Conservation (phyloP, 2,888 invertebrate genomes). For the Andricus curvator region DNA sequence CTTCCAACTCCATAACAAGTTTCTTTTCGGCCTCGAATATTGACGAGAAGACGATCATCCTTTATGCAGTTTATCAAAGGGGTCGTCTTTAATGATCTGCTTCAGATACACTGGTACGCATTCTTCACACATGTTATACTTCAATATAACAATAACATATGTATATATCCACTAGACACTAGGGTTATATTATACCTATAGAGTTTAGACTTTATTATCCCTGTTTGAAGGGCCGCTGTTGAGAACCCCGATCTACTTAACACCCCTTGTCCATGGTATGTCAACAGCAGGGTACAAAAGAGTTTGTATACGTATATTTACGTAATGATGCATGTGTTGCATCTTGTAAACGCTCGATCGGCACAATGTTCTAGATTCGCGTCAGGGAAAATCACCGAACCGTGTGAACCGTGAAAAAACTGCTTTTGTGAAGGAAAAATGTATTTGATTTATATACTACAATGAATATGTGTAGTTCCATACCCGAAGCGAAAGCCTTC, state of each 20-base stretch:
- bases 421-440: neutral
- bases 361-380: neutral
- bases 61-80: slow-evolving; percentile 10
- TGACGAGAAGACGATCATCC: neutral
- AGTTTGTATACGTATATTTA: neutral
- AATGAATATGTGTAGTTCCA: too few relatives aligned
- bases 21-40: neutral
- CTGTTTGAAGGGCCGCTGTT: neutral
- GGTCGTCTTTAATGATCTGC: slow-evolving; percentile 11
- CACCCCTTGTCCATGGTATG: neutral
- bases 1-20: neutral
- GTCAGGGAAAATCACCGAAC: neutral
- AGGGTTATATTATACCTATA: too few relatives aligned
- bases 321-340: neutral
- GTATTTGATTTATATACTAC: neutral
- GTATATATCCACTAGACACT: neutral
- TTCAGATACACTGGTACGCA: slow-evolving; percentile 3
- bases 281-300: neutral
- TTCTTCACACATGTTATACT: neutral
- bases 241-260: neutral
- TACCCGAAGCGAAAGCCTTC: too few relatives aligned
- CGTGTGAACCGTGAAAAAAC: neutral
- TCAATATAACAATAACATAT: neutral
- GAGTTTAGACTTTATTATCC: too few relatives aligned
- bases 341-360: neutral